Evolutionary conservation across 2,113 vertebrate species (phyloP), one percentile per base, ranked within the genome.

Genomic region (Tenrec ecaudatus): DNA sequence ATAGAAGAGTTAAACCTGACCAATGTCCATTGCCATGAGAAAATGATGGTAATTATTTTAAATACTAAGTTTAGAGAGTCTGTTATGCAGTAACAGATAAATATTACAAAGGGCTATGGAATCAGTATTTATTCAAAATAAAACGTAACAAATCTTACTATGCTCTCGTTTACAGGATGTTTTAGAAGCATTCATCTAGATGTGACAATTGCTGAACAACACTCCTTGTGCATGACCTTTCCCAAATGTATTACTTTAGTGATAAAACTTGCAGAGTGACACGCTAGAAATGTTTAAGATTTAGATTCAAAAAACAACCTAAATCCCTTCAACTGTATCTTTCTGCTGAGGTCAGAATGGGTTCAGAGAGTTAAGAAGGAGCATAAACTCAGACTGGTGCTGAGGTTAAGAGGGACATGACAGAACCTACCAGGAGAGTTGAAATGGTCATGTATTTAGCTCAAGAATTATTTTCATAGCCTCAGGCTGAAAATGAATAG

Each of bases 291-390:
- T 53, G 9, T 53, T 53, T 53, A 53, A 53, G 47, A 53, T 53
- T 53, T 53, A 53, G 47, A 53, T 53, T 53, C 11, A 53, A 53
- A 53, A 53, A 53, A 5, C 1, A 10, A 53, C 11, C 47, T 53
- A 53, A 53, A 53, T 27, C 81, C 57, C 40, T 91, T 94, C 66
- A 69, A 23, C 14, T 43, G 3, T 47, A 60, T 25, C 4, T 76
- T 93, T 85, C 47, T 88, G 38, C 40, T 87, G 78, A 84, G 8
- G 33, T 88, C 40, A 86, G 38, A 80, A 68, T 36, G 5, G n/a
- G 89, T 71, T 77, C 16, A 33, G 1, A 75, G 6, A 69, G 23
- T 71, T 71, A 27, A 5, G 43, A 53, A 25, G 47, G 31, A 58
- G 71, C 77, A 17, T 15, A 22, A 82, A 27, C 12, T 86, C 27